phyloP scores from a whole-genome alignment of 2,797 vertebrate species.

The Sandelia bainsii region DNA sequence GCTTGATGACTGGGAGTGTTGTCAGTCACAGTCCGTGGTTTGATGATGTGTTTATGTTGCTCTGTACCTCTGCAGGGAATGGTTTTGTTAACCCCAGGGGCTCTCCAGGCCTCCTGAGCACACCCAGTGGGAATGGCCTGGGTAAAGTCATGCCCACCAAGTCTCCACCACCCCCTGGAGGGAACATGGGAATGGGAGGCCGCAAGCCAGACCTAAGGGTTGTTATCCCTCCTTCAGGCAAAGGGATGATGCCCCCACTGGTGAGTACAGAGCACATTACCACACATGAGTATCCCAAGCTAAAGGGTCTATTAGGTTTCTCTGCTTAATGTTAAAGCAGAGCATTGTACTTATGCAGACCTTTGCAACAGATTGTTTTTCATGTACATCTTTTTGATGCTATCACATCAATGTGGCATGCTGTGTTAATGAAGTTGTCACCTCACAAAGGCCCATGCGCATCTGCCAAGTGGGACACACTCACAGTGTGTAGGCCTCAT shows the following conservation, averaged over 20 bases:
- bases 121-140: constrained; percentile 91
- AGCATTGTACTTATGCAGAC: constrained; percentile 36
- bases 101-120: constrained; percentile 93
- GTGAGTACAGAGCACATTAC: constrained; percentile 85
- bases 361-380: constrained; percentile 28
- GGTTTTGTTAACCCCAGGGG: constrained; percentile 96
- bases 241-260: constrained; percentile 98
- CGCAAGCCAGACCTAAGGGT: constrained; percentile 98
- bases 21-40: constrained; percentile 78
- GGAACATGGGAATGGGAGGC: constrained; percentile 92
- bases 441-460: constrained; percentile 38
- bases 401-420: constrained; percentile 30
- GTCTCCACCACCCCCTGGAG: constrained; percentile 95
- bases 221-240: constrained; percentile 97
- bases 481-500: constrained; percentile 18
- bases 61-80: constrained; percentile 90
- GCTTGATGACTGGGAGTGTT: constrained; percentile 78
- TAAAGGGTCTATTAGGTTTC: constrained; percentile 43
- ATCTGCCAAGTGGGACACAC: constrained; percentile 32
- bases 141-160: constrained; percentile 98
- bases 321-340: constrained; percentile 54
- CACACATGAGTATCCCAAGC: constrained; percentile 54
- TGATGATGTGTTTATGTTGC: constrained; percentile 79
- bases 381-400: constrained; percentile 35
- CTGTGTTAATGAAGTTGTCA: constrained; percentile 32